Base-by-base conservation (phyloP, 1,140 invertebrate genomes). In the Amphibalanus amphitrite region DNA sequence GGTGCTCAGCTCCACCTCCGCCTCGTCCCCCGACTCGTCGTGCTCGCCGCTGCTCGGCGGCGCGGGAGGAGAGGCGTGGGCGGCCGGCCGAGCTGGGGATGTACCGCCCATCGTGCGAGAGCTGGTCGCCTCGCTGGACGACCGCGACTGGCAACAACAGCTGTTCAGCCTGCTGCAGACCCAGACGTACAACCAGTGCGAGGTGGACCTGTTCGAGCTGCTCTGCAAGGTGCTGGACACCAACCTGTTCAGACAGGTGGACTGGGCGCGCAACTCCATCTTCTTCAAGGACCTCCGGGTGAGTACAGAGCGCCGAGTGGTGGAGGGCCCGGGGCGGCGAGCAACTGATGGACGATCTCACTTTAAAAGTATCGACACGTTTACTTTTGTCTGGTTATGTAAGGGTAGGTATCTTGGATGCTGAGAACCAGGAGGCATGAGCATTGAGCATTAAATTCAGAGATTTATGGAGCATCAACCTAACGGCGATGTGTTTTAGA, bases 281-380 rank as follows among this genome's bases (percentile, higher is more conserved):
- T 97, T 96, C 86, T 98, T 98, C 86, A 97, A 97, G 85, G 95
- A 98, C 87, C 87, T 98, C 82, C 96, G 96, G 92, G 95, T 98
- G 84, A 85, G 86, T 84, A 79, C 77, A 1, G 1, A 1, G 6
- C 47, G 47, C 33, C 15, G 33, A 15, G 4, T 38, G 47, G 47
- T 76, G n/a, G n/a, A n/a, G n/a, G n/a, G n/a, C n/a, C n/a, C n/a
- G n/a, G n/a, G n/a, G n/a, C n/a, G n/a, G n/a, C n/a, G n/a, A n/a
- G n/a, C n/a, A n/a, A n/a, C n/a, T n/a, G n/a, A n/a, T n/a, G n/a
- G n/a, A n/a, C n/a, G n/a, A n/a, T n/a, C n/a, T n/a, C n/a, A n/a
- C n/a, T n/a, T n/a, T n/a, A n/a, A n/a, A n/a, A n/a, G n/a, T n/a
- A n/a, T n/a, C n/a, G n/a, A n/a, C n/a, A n/a, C n/a, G n/a, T n/a